A percentile compares a stretch with the other conserved stretches of the same genome.
Conservation (phyloP, 2,797 vertebrate species). For the Podarcis lilfordi region DNA sequence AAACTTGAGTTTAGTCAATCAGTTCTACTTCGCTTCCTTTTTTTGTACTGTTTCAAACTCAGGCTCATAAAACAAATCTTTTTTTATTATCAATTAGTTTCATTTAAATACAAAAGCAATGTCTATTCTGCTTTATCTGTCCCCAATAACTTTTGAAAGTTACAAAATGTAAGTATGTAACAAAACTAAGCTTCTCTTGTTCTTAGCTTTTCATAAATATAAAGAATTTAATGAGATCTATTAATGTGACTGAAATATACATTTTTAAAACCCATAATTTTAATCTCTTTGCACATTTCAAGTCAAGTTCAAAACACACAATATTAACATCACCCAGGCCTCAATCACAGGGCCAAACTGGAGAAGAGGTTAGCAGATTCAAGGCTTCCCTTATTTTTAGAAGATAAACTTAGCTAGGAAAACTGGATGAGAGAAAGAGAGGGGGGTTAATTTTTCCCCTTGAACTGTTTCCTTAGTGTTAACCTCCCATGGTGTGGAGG, state of each 20-base stretch:
- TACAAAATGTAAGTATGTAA: background rate
- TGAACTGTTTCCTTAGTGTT: background rate
- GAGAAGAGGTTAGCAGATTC: background rate
- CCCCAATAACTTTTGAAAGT: background rate
- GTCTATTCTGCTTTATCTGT: background rate
- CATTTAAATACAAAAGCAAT: background rate
- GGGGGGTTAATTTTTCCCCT: background rate
- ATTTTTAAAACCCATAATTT: background rate
- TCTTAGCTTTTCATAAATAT: background rate
- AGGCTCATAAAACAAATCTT: background rate
- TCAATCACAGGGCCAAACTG: background rate
- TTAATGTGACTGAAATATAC: too few species aligned
- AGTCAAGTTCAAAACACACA: background rate
- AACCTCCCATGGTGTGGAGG: background rate
- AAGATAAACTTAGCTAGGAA: background rate
- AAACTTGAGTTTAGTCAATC: background rate
- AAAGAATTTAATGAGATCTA: too few species aligned
- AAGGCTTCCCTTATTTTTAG: background rate
- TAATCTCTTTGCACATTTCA: background rate
- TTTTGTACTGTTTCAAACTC: background rate
- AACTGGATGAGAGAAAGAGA: background rate
- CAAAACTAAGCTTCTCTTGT: background rate
- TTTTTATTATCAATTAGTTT: background rate
- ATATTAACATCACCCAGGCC: background rate
- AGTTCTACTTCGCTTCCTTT: background rate